Evolutionary conservation across 2,113 vertebrate genomes (phyloP), one percentile per base, ranked within the genome.

Genomic region (Neofelis nebulosa): DNA sequence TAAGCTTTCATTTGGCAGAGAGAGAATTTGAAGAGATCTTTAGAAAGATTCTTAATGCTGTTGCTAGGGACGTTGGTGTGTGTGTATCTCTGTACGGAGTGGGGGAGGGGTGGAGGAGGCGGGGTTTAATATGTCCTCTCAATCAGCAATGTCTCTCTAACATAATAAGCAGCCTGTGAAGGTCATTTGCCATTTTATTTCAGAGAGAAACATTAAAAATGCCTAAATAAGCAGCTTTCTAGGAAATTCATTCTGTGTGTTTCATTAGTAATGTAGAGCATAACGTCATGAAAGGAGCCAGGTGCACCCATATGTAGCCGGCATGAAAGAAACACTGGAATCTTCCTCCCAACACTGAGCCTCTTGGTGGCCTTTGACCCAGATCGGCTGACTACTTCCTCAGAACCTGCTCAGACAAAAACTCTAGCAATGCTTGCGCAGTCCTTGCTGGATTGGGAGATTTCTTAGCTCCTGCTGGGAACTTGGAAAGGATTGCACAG

Each of bases 391-490:
- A 83, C 83, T 79, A 57, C 79, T 61, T 41, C 82, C n/a, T 89
- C 41, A 93, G 83, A 74, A 88, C 21, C 76, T 88, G 9, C 76
- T 97, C 81, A 45, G 69, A 71, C 78, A 92, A 84, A 94, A 96
- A 79, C 9, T 4, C 19, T 31, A n/a, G 18, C 79, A 87, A 66
- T 73, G 15, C 4, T 71, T 92, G 96, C 91, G 61, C 52, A 66
- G 14, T 71, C 15, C 65, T 8, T n/a, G 76, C 36, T 88, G 84
- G 68, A 92, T n/a, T 96, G 96, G 89, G 95, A 93, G 65, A 86
- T 78, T 91, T 97, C 97, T 93, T 91, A 96, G 93, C 74, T 98
- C 97, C 87, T 97, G 55, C 97, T 96, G 94, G 88, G 89, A 97
- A 96, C 94, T 96, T 97, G 81, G 84, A 91, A 96, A 31, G 95